phyloP scores from a whole-genome alignment of 1,140 invertebrate species.

The Ooceraea biroi region DNA sequence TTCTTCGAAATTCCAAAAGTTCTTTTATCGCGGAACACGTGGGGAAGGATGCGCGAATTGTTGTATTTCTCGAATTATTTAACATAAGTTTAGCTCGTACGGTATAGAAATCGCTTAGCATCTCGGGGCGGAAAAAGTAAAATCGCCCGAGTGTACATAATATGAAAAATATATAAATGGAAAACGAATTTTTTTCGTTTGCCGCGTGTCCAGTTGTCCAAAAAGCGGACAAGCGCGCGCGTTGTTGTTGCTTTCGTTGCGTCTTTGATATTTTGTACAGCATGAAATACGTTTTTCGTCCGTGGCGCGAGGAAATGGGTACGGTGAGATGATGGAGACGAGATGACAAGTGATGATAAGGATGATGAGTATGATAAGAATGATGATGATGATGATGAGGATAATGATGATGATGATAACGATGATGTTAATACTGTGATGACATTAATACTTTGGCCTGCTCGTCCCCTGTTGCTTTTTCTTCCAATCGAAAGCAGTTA shows the following conservation, averaged over 20 bases:
- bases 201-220: not conserved
- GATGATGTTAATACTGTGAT: constrained; percentile 62
- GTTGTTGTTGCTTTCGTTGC: constrained; percentile 14
- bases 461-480: constrained; percentile 75
- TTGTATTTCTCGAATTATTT: constrained; percentile 33
- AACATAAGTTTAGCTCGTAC: not conserved
- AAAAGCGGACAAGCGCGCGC: not conserved
- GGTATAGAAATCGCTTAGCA: not conserved
- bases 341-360: not conserved
- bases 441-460: constrained; percentile 66
- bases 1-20: constrained; percentile 45
- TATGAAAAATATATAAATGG: not conserved
- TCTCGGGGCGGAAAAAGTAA: not conserved
- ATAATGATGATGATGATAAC: not conserved
- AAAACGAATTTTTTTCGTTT: not conserved
- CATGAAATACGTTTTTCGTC: constrained; percentile 8
- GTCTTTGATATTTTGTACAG: constrained; percentile 15
- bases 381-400: not conserved
- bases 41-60: constrained; percentile 31
- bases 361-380: constrained; percentile 3
- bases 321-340: not conserved
- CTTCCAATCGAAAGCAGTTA: constrained; percentile 72
- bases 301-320: not conserved
- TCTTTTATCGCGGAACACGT: constrained; percentile 28
- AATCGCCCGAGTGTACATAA: not conserved